These are phyloP conservation scores for Lycaena phlaeas DNA, from an alignment of 2,888 invertebrate genomes.

Conservation along the genomic window DNA sequence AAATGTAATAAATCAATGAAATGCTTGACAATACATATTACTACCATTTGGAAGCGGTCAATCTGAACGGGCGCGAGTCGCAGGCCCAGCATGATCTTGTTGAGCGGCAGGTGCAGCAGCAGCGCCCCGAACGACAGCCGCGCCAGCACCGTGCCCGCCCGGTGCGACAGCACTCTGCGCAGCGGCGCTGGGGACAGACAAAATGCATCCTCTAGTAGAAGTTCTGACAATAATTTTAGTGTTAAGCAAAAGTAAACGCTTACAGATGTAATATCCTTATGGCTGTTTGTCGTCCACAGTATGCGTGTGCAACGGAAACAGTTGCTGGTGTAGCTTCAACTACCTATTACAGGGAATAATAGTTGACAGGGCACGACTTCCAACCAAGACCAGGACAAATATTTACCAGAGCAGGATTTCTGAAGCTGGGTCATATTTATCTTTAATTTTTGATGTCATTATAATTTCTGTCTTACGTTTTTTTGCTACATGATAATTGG, in stretches of 20 bases:
- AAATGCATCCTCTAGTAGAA: neutral
- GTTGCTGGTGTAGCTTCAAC: too few relatives aligned
- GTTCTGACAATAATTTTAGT: too few relatives aligned
- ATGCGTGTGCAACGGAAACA: neutral
- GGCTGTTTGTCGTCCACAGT: neutral
- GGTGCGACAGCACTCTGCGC: conserved; percentile 31
- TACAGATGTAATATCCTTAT: too few relatives aligned
- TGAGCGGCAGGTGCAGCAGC: conserved; percentile 57
- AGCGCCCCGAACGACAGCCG: conserved; percentile 59
- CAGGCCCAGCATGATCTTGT: conserved; percentile 47
- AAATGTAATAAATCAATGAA: too few relatives aligned
- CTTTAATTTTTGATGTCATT: neutral
- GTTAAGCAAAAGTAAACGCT: too few relatives aligned
- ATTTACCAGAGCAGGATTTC: too few relatives aligned
- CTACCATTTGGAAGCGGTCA: conserved; percentile 34
- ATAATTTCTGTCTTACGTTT: neutral
- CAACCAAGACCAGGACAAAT: too few relatives aligned
- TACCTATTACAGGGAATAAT: too few relatives aligned
- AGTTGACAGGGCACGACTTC: too few relatives aligned
- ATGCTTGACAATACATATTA: too few relatives aligned
- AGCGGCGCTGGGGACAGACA: neutral
- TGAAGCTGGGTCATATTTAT: too few relatives aligned
- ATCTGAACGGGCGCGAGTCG: conserved; percentile 36
- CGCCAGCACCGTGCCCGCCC: conserved; percentile 44
- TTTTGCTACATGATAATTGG: too few relatives aligned